Conservation (phyloP, 2,888 invertebrate species). For the Lithophane socia region DNA sequence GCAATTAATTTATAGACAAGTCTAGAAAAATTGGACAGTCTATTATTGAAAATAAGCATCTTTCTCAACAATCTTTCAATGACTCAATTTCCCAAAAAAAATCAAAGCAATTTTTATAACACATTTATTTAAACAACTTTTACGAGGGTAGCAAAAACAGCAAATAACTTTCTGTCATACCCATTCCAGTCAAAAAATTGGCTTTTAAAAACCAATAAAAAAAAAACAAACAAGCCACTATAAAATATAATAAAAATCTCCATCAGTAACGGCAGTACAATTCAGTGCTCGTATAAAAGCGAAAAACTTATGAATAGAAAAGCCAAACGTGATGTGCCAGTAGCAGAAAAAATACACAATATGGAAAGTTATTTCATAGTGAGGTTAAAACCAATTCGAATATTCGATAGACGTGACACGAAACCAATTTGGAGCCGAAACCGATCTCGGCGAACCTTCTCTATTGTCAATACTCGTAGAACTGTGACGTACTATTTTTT, state of each 20-base stretch:
- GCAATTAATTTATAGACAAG: not conserved
- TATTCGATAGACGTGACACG: constrained; percentile 82
- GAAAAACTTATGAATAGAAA: constrained; percentile 63
- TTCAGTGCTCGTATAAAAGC: constrained; percentile 32
- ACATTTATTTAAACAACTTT: not conserved
- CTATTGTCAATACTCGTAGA: constrained; percentile 69
- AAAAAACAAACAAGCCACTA: constrained; percentile 24
- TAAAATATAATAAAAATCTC: constrained; percentile 40
- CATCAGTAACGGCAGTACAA: constrained; percentile 31
- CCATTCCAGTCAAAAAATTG: constrained; percentile 30
- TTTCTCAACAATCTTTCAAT: not conserved
- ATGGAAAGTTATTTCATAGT: constrained; percentile 77
- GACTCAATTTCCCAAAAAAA: not conserved
- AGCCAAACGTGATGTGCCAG: constrained; percentile 66
- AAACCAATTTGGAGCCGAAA: constrained; percentile 80
- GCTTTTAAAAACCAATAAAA: constrained; percentile 42
- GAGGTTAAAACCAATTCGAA: constrained; percentile 87
- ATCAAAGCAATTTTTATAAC: not conserved
- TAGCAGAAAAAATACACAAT: constrained; percentile 72
- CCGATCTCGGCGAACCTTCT: constrained; percentile 70
- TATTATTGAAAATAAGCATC: not conserved
- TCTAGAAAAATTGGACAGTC: not conserved
- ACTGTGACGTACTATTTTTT: constrained; percentile 32
- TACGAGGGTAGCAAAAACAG: not conserved
- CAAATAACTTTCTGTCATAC: not conserved